Evolutionary conservation across 2,113 vertebrate species (phyloP), one percentile per base, ranked within the genome.

Genomic region (Coturnix japonica): DNA sequence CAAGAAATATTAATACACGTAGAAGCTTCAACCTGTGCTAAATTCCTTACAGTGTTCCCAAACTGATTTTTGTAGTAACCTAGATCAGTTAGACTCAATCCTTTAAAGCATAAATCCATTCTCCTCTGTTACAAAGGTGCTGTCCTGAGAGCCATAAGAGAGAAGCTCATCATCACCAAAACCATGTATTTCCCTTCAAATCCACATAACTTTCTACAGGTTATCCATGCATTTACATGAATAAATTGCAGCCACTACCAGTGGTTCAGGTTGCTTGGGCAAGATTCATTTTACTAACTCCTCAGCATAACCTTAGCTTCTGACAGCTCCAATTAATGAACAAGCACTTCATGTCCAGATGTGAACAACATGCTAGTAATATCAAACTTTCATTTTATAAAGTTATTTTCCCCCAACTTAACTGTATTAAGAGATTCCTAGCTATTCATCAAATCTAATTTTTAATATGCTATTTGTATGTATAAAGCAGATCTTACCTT

Each of bases 401-500:
- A 65, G 60, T 13, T 6, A 69, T 26, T 94, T 91, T 86, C 67
- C 49, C 91, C 31, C 26, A n/a, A 47, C 12, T 81, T 4, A 53
- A 30, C 84, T 43, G 47, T 14, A 13, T 60, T 46, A 65, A 92
- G 25, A 92, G 51, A 11, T 95, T 77, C 41, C 22, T 82, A 11
- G 0, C 15, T 81, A 31, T 13, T 41, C 18, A 70, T 65, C 26
- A 9, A 51, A 33, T 77, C 37, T 81, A 18, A 73, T 63, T 91
- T 93, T 95, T 64, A 91, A 85, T 63, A 60, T 41, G 73, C 3
- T 64, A n/a, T 81, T 82, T 73, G 23, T 66, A 92, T 74, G 57
- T 91, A n/a, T 75, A 77, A 95, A 89, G 73, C 8, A 85, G 51
- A 81, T 84, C 97, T 97, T 98, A 98, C 98, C 98, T 95, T 98